These are phyloP conservation scores for Zhuqinia jingwanae DNA, from an alignment of 2,888 invertebrate species.

Conservation along the genomic window DNA sequence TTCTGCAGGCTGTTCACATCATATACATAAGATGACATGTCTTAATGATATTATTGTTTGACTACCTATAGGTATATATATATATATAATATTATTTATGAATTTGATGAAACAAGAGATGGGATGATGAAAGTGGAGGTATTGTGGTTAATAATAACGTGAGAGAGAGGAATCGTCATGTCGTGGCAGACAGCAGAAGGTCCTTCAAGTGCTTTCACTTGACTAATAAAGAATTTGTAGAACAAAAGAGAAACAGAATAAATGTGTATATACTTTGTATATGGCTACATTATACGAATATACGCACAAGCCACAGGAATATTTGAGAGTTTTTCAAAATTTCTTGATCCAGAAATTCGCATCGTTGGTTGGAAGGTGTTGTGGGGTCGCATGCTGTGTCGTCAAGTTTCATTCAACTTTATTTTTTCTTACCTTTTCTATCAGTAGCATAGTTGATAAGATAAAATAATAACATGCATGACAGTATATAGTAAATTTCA, in stretches of 20 bases:
- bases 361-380: conserved; percentile 47
- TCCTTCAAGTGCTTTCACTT: conserved; percentile 59
- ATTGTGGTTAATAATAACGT: conserved; percentile 41
- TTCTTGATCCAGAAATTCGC: conserved; percentile 71
- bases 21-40: neutral
- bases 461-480: too few species aligned
- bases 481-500: conserved; percentile 53
- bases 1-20: conserved; percentile 14
- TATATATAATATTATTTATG: conserved; percentile 1
- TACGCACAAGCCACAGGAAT: conserved; percentile 54
- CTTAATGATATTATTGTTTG: conserved; percentile 5
- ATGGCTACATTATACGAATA: too few species aligned
- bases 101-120: conserved; percentile 32
- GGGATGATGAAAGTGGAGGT: conserved; percentile 35
- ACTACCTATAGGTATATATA: neutral
- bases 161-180: conserved; percentile 27
- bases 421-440: conserved; percentile 43
- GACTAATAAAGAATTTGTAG: conserved; percentile 59
- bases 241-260: conserved; percentile 71
- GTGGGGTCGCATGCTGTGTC: conserved; percentile 33
- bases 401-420: conserved; percentile 10
- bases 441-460: too few species aligned
- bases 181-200: conserved; percentile 44
- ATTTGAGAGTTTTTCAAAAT: conserved; percentile 67
- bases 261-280: too few species aligned